Percentiles rank a stretch among this genome's conserved stretches.
These are phyloP conservation scores for Toxotes lorentzi DNA, from an alignment of 2,797 vertebrate species.

Conservation along the genomic window DNA sequence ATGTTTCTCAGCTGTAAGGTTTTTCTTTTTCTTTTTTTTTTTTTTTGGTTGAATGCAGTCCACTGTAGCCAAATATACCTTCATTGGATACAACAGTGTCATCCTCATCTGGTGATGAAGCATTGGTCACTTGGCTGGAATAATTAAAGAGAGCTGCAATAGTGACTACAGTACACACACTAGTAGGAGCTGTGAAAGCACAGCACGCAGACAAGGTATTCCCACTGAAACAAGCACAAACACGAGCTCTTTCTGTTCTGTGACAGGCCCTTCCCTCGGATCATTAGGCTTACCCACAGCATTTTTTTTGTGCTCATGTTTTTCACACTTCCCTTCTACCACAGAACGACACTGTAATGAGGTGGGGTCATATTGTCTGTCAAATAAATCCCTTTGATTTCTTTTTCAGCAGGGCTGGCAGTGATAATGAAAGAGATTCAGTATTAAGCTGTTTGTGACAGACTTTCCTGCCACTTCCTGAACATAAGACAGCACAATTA, in stretches of 20 bases:
- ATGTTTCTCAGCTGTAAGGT: slow-evolving; percentile 2
- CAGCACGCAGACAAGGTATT: slow-evolving; percentile 45
- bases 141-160: slow-evolving; percentile 60
- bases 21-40: not conserved
- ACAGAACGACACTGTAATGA: slow-evolving; percentile 42
- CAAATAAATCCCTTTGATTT: slow-evolving; percentile 51
- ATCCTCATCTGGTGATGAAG: slow-evolving; percentile 46
- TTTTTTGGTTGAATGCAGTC: not conserved
- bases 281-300: slow-evolving; percentile 47
- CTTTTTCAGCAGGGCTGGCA: not conserved
- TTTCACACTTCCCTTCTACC: slow-evolving; percentile 31
- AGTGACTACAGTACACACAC: slow-evolving; percentile 36
- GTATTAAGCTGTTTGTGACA: slow-evolving; percentile 42
- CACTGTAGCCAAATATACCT: slow-evolving; percentile 11
- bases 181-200: slow-evolving; percentile 37
- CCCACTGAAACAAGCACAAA: slow-evolving; percentile 49
- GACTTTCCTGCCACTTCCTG: slow-evolving; percentile 37
- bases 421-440: slow-evolving; percentile 47
- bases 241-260: slow-evolving; percentile 44
- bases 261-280: slow-evolving; percentile 52
- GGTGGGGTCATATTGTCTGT: slow-evolving; percentile 40
- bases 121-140: slow-evolving; percentile 54
- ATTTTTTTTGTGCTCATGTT: slow-evolving; percentile 20
- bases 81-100: slow-evolving; percentile 14
- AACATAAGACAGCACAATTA: slow-evolving; percentile 24